These are phyloP conservation scores for Solenopsis fugax DNA, from an alignment of 1,140 invertebrate genomes.

Conservation along the genomic window DNA sequence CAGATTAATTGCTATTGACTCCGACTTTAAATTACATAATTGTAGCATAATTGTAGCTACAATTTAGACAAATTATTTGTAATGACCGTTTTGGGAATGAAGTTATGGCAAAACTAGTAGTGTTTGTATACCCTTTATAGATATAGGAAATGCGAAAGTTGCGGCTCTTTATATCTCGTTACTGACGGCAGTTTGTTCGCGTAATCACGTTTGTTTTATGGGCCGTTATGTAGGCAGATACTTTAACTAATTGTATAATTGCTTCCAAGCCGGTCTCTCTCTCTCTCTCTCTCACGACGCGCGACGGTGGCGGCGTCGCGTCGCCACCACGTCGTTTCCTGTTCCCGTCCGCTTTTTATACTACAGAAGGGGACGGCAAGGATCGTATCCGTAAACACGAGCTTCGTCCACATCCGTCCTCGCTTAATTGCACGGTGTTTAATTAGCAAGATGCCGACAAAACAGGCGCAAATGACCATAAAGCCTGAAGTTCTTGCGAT, in stretches of 20 bases:
- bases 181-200: constrained; percentile 70
- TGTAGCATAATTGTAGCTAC: neutral
- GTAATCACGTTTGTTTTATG: constrained; percentile 86
- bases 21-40: neutral
- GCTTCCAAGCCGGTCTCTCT: constrained; percentile 74
- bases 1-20: neutral
- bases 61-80: constrained; percentile 13
- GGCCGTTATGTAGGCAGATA: constrained; percentile 83
- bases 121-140: constrained; percentile 10
- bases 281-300: too few species aligned
- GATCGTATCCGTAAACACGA: constrained; percentile 59
- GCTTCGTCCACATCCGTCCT: constrained; percentile 67
- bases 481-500: neutral
- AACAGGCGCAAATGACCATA: constrained; percentile 29
- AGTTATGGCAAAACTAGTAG: neutral
- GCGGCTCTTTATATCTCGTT: constrained; percentile 52
- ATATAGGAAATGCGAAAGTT: constrained; percentile 50
- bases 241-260: constrained; percentile 87
- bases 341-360: constrained; percentile 53
- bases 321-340: constrained; percentile 76
- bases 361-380: constrained; percentile 35
- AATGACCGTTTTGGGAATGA: constrained; percentile 1
- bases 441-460: constrained; percentile 80
- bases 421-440: constrained; percentile 83
- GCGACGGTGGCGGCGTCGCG: constrained; percentile 73